Conservation (phyloP, 2,797 vertebrate genomes). For the Lagorchestes hirsutus region DNA sequence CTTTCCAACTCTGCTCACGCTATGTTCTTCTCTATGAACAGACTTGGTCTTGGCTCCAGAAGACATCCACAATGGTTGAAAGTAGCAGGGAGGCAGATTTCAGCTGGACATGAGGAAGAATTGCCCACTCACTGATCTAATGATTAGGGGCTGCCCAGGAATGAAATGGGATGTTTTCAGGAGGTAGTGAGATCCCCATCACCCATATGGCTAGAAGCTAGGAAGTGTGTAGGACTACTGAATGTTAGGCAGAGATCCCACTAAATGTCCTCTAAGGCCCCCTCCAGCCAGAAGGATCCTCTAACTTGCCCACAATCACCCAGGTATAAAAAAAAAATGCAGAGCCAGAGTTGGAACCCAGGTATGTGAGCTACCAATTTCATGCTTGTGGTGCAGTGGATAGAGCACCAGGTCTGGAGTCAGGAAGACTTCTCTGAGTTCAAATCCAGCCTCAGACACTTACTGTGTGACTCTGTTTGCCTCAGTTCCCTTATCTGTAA, state of each 20-base stretch:
- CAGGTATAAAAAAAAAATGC: not conserved
- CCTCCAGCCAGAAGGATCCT: not conserved
- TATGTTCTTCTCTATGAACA: not conserved
- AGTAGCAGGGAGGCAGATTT: not conserved
- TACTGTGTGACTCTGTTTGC: not conserved
- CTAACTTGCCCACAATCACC: not conserved
- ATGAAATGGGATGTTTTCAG: not conserved
- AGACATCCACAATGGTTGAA: not conserved
- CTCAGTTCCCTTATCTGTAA: not conserved
- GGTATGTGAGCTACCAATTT: not conserved
- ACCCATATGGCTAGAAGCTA: not conserved
- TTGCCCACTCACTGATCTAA: not conserved
- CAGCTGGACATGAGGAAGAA: not conserved
- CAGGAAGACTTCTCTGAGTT: not conserved
- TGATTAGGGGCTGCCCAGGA: not conserved
- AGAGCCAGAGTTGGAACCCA: not conserved
- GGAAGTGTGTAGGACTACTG: not conserved
- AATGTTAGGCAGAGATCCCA: not conserved
- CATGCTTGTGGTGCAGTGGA: not conserved
- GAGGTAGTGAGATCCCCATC: not conserved
- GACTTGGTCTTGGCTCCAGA: not conserved
- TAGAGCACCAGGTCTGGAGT: not conserved
- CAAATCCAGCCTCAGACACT: not conserved
- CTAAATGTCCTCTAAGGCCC: not conserved
- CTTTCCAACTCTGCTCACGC: not conserved